Evolutionary conservation across 1,140 invertebrate species (phyloP).

Genomic region (Hylaeus anthracinus): DNA sequence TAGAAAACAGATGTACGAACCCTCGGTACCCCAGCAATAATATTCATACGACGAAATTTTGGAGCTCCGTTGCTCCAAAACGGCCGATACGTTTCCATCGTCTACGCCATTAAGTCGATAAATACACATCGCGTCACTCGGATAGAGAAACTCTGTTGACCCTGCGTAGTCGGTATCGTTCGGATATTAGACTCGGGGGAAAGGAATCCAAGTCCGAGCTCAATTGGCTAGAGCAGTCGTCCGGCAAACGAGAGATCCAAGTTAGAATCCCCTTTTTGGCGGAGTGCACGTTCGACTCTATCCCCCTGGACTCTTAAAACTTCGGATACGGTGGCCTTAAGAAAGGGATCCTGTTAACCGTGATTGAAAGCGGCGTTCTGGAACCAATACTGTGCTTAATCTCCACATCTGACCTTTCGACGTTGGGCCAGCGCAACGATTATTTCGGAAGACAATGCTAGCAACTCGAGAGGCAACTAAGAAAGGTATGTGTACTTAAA

Average conservation of each 20-base stretch:
- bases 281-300: too few relatives aligned
- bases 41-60: neutral
- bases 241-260: neutral
- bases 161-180: constrained; percentile 7
- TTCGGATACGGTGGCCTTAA: too few relatives aligned
- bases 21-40: neutral
- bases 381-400: too few relatives aligned
- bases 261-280: neutral
- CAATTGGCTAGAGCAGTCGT: constrained; percentile 14
- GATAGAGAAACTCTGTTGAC: neutral
- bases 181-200: constrained; percentile 4
- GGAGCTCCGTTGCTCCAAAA: neutral
- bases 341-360: too few relatives aligned
- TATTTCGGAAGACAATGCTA: too few relatives aligned
- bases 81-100: neutral
- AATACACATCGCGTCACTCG: neutral
- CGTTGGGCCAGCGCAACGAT: too few relatives aligned
- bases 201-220: constrained; percentile 9
- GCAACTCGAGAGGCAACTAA: too few relatives aligned
- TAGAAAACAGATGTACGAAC: constrained; percentile 22
- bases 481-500: too few relatives aligned
- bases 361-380: too few relatives aligned
- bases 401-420: too few relatives aligned
- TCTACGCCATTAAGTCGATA: neutral
- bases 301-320: too few relatives aligned